These are phyloP conservation scores for Caretta caretta DNA, from an alignment of 2,113 vertebrate genomes.

Conservation along the genomic window DNA sequence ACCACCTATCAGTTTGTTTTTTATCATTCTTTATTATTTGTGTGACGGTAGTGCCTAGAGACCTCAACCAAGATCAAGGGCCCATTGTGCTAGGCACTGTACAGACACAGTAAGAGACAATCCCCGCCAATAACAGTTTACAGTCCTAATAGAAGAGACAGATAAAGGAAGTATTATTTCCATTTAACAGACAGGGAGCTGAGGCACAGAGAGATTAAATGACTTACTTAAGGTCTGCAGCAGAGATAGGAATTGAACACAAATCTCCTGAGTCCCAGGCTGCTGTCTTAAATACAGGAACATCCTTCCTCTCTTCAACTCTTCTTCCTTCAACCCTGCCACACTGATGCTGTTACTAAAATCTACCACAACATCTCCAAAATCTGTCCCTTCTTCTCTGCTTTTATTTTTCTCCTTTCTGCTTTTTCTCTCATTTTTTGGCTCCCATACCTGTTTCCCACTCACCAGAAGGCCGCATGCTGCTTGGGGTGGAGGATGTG, in stretches of 20 bases:
- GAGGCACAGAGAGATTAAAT: background rate
- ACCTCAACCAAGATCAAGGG: constrained; percentile 20
- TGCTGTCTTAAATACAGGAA: constrained; percentile 3
- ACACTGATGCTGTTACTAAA: constrained; percentile 56
- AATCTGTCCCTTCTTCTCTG: constrained; percentile 34
- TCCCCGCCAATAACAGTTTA: background rate
- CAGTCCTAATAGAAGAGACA: background rate
- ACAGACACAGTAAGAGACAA: background rate
- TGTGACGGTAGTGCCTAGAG: background rate
- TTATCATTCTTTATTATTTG: constrained; percentile 31
- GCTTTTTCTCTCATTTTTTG: background rate
- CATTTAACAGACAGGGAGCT: background rate
- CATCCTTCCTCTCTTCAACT: constrained; percentile 31
- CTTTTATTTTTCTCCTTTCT: constrained; percentile 18
- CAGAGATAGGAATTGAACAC: background rate
- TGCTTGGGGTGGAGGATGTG: background rate
- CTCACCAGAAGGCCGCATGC: constrained; percentile 32
- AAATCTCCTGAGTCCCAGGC: background rate
- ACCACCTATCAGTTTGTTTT: constrained; percentile 23
- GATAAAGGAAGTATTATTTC: background rate
- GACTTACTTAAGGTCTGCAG: background rate
- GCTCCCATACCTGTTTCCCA: background rate
- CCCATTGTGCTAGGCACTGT: background rate
- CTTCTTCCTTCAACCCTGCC: constrained; percentile 40
- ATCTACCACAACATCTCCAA: background rate